Base-by-base conservation (phyloP, 2,888 invertebrate genomes). In the Mythimna albipuncta region DNA sequence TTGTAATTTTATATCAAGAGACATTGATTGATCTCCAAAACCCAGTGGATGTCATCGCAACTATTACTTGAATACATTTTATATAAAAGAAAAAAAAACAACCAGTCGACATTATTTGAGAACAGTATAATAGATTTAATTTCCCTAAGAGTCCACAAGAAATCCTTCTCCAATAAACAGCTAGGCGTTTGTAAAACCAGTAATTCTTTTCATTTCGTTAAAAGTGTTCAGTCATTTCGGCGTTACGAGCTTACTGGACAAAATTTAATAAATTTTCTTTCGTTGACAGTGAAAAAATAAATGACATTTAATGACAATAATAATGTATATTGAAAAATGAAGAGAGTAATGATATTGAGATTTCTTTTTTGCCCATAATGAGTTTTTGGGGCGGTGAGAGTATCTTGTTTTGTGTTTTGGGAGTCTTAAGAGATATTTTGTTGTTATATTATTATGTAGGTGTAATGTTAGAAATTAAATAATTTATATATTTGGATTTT, bases 241-340 rank as follows among this genome's bases (percentile, higher is more conserved):
- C 70, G 66, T 66, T 79, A 67, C 55, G 35, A 74, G 77, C 77
- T 81, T 74, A 77, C 69, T 67, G 69, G 69, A 41, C 71, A 62
- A 72, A 85, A 84, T 85, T 85, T 85, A 84, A 81, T 85, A 83
- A 85, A 72, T 69, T 81, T 44, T 26, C 50, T 44, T 57, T 54
- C 66, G 69, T 73, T 81, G 83, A 81, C 77, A 62, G 35, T 44
- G 32, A 47, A 63, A 35, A 73, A 79, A 85, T 85, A 78, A 81
- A 81, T 79, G 79, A 70, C 54, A 64, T 81, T 76, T 66, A 76
- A 84, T 82, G 77, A 72, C 69, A 59, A 67, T 72, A 79, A 72
- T 72, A 67, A 77, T 82, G 70, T 81, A 73, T 81, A 81, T 78
- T 85, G 79, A 81, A 83, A 85, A 76, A 82, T 69, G 59, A 77